Evolutionary conservation across 1,140 invertebrate genomes (phyloP).

Genomic region (Vanessa atalanta): DNA sequence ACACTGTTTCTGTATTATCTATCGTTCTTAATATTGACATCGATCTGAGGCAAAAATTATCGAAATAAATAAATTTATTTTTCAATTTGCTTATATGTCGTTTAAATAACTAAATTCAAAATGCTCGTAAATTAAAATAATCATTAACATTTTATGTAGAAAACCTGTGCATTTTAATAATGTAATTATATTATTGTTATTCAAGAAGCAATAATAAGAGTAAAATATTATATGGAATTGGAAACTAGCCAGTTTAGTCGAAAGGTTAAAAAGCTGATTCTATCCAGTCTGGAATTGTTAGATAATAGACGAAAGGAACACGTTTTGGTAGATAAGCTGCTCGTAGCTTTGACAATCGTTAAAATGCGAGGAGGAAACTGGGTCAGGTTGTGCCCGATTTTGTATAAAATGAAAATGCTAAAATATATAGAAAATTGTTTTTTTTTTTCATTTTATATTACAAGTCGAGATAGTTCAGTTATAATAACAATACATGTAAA

Average conservation of each 20-base stretch:
- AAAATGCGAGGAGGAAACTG: slow-evolving; percentile 16
- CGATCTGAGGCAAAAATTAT: no score
- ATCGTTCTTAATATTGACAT: no score
- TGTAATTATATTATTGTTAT: not conserved
- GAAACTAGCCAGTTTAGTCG: slow-evolving; percentile 6
- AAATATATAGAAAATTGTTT: no score
- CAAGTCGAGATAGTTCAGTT: no score
- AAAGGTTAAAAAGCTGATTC: slow-evolving; percentile 15
- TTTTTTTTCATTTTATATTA: no score
- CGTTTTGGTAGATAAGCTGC: slow-evolving; percentile 23
- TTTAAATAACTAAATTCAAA: no score
- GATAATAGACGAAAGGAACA: slow-evolving; percentile 14
- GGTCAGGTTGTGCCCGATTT: not conserved
- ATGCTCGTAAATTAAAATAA: no score
- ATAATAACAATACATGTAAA: no score
- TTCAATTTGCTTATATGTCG: no score
- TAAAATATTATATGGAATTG: slow-evolving; percentile 2
- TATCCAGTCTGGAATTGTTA: slow-evolving; percentile 21
- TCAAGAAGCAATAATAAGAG: not conserved
- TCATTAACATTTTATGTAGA: not conserved
- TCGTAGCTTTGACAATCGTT: slow-evolving; percentile 26
- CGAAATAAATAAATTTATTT: no score
- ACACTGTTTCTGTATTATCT: no score
- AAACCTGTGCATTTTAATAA: not conserved
- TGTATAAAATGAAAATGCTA: slow-evolving; percentile 1